Evolutionary conservation across 2,888 invertebrate species (phyloP).

Genomic region (Spodoptera littoralis): DNA sequence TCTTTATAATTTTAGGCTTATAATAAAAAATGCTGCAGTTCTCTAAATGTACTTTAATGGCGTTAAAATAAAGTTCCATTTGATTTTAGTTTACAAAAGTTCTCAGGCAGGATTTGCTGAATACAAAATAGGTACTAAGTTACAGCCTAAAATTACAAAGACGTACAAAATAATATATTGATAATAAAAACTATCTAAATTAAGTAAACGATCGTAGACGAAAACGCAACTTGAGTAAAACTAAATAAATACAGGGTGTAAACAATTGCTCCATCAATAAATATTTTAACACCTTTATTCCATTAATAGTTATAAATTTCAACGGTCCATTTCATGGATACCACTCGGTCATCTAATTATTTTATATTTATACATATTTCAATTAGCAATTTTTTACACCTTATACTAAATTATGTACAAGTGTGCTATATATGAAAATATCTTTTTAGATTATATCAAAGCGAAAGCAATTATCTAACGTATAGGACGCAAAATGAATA

Average conservation of each 20-base stretch:
- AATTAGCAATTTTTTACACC: slow-evolving; percentile 80
- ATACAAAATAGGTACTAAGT: neutral
- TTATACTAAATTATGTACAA: slow-evolving; percentile 80
- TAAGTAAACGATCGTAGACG: slow-evolving; percentile 67
- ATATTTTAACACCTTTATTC: slow-evolving; percentile 44
- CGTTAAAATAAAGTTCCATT: no score
- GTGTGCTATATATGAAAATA: slow-evolving; percentile 79
- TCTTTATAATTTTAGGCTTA: slow-evolving; percentile 58
- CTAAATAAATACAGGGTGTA: slow-evolving; percentile 80
- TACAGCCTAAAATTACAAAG: slow-evolving; percentile 58
- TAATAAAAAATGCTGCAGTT: slow-evolving; percentile 5
- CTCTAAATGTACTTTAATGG: no score
- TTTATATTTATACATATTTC: slow-evolving; percentile 59
- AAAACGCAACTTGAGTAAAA: slow-evolving; percentile 67
- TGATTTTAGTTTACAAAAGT: no score
- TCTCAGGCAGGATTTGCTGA: neutral
- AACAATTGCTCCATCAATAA: slow-evolving; percentile 70
- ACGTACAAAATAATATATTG: slow-evolving; percentile 47
- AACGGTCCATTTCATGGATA: slow-evolving; percentile 73
- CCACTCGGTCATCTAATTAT: slow-evolving; percentile 48
- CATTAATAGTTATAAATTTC: slow-evolving; percentile 41
- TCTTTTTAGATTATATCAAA: slow-evolving; percentile 65
- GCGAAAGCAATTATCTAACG: slow-evolving; percentile 64
- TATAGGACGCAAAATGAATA: slow-evolving; percentile 68
- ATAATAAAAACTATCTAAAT: slow-evolving; percentile 64